A percentile compares a stretch with the other conserved stretches of the same genome.
phyloP scores from a whole-genome alignment of 2,113 vertebrate genomes.

The human region GRCh38 chr5:95953501-95954000 shows the following conservation, averaged over 20 bases:
- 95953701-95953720: not conserved
- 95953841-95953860: constrained; percentile 18
- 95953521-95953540: not conserved
- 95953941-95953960: constrained; percentile 17
- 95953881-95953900: not conserved
- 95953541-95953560: not conserved
- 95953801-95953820: constrained; percentile 48
- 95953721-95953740: not conserved
- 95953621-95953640: not conserved
- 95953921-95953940: constrained; percentile 37
- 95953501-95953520: not conserved
- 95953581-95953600: not conserved
- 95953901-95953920: constrained; percentile 47
- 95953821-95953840: constrained; percentile 3
- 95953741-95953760: not conserved
- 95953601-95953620: constrained; percentile 13
- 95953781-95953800: constrained; percentile 31
- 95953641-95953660: not conserved
- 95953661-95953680: not conserved
- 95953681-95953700: constrained; percentile 34
- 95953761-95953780: not conserved
- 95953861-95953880: constrained; percentile 35
- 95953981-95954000: constrained; percentile 32
- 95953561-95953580: constrained; percentile 27
- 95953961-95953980: constrained; percentile 43